Conservation (phyloP, 2,113 vertebrate species). For the Nothocercus nigrocapillus region DNA sequence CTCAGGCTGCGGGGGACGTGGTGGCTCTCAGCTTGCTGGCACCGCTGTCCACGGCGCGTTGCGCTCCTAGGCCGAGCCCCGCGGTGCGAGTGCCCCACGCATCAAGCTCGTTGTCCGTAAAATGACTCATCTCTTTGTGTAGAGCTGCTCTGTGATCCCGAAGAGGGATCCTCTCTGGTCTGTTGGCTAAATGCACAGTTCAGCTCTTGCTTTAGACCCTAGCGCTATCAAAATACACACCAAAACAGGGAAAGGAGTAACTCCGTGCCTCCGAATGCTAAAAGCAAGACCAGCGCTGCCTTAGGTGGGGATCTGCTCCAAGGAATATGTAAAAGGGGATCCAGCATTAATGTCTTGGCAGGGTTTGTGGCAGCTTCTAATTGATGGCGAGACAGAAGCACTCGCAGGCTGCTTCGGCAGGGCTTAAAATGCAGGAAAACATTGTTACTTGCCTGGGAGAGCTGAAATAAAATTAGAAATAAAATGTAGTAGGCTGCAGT, state of each 20-base stretch:
- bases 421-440: not conserved
- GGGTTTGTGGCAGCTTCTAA: not conserved
- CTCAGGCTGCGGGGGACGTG: not conserved
- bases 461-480: not conserved
- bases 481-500: not conserved
- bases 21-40: too few relatives aligned
- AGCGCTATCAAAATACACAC: not conserved
- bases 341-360: not conserved
- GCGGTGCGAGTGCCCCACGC: not conserved
- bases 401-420: not conserved
- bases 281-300: not conserved
- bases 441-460: not conserved
- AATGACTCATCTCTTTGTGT: not conserved
- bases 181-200: not conserved
- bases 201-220: not conserved
- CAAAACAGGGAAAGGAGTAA: fast-evolving
- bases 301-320: not conserved
- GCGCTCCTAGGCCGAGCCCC: not conserved
- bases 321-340: too few relatives aligned
- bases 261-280: not conserved
- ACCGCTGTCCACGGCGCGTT: too few relatives aligned
- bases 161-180: not conserved
- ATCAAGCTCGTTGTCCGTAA: fast-evolving
- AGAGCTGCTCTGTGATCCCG: not conserved
- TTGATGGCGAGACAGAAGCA: not conserved